Percentiles rank a stretch among this genome's conserved stretches.
phyloP scores from a whole-genome alignment of 1,140 invertebrate genomes.

The Calliopsis andreniformis region DNA sequence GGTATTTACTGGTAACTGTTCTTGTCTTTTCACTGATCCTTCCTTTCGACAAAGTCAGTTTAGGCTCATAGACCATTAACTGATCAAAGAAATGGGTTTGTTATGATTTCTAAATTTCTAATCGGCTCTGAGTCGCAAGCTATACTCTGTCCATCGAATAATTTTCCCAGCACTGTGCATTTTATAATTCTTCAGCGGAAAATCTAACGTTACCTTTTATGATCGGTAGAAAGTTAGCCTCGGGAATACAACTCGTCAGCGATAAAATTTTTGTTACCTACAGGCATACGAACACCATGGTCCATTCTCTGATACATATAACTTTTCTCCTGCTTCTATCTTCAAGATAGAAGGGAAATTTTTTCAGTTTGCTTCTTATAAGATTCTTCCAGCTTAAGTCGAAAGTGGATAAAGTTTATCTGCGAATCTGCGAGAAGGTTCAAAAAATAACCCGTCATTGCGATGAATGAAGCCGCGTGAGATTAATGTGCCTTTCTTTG shows the following conservation, averaged over 20 bases:
- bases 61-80: no score
- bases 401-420: background rate
- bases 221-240: conserved; percentile 6
- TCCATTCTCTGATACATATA: background rate
- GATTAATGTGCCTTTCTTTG: background rate
- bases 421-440: background rate
- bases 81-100: no score
- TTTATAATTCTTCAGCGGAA: no score
- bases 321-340: background rate
- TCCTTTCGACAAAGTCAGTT: no score
- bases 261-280: conserved; percentile 12
- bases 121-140: no score
- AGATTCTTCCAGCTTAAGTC: no score
- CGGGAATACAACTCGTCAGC: conserved; percentile 19
- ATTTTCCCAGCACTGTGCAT: no score
- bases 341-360: background rate
- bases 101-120: no score
- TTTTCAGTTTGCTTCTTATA: no score
- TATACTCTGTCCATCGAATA: no score
- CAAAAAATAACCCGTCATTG: background rate
- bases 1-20: no score
- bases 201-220: conserved; percentile 39
- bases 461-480: background rate
- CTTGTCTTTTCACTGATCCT: no score
- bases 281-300: background rate